Base-by-base conservation (phyloP, 35 echinoderm and acorn worm genomes). In the Hemicentrotus pulcherrimus region DNA sequence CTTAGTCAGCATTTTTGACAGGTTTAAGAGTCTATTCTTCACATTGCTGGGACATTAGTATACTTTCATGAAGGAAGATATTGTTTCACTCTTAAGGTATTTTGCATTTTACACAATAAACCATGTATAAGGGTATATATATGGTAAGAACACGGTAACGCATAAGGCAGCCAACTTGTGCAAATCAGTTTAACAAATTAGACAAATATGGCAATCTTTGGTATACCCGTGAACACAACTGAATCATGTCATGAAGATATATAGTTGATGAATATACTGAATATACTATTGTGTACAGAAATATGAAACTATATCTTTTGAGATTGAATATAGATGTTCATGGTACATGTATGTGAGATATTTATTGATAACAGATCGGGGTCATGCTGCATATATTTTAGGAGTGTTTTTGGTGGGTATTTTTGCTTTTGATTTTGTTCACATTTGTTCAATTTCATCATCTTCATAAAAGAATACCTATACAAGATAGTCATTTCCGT, bases 271-370 rank as follows among this genome's bases (percentile, higher is more conserved):
- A 78, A 78, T 78, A 78, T 78, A 78, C 65, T 78, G 22, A 78
- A 78, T 78, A 78, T 78, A 78, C 65, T 78, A 78, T 78, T 78
- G 65, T 78, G 65, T 78, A 78, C 65, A 78, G 65, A 78, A 78
- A 70, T 28, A 78, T 28, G 19, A 78, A 78, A 78, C 24, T 78
- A 78, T 78, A 78, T 78, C 65, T 78, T 78, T 78, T 78, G 65
- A 78, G 65, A 78, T 78, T 22, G n/a, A n/a, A 78, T 78, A 28
- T 78, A 30, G 65, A 28, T 78, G 65, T 78, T 78, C 19, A 28
- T 78, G 65, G n/a, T 78, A 59, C 52, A 59, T 59, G 52, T 59
- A 28, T 78, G 28, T 78, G 22, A 78, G 28, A 78, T 78, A 78
- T 78, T 78, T 78, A 78, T 78, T 78, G 65, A 78, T 78, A 78